Base-by-base conservation (phyloP, 2,888 invertebrate genomes). In the Cryptus viduatorius region DNA sequence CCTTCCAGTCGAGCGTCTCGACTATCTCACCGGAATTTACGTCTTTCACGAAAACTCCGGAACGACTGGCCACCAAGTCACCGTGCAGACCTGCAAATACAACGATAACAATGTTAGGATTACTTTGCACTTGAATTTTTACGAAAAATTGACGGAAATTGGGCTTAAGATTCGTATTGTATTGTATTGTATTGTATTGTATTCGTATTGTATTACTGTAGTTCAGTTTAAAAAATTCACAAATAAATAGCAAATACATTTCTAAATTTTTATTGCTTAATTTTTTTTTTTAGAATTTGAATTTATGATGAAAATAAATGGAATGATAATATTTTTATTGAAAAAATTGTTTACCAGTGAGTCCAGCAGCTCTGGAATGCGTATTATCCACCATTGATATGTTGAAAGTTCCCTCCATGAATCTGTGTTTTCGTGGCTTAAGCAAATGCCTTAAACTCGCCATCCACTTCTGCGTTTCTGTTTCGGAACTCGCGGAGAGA, bases 401-500 rank as follows among this genome's bases (percentile, higher is more conserved):
- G 48, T 95, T 94, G 90, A 95, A 96, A 91, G 94, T 94, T 89
- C 94, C 94, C 91, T 95, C 91, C 90, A 94, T 94, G 92, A 94
- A 94, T 92, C 87, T 93, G 88, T 89, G 94, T 83, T 89, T 94
- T 92, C 92, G 94, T 90, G 88, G 94, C 92, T 90, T 94, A 91
- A 93, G 88, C 53, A 93, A 46, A 31, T 92, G 89, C 48, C 93
- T 89, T 3, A 93, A 79, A 84, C 89, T 95, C 12, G 95, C 94
- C 95, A 97, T 97, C 97, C 97, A 97, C 71, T 94, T 90, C 89
- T 96, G 96, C 5, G 95, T 95, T 83, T 96, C 96, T 24, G 95
- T 95, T 86, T 96, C 95, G 0, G 95, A 95, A 77, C 93, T 94
- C 0, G 96, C 96, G 0, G 96, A 96, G 81, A 97, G 94, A 85